Base-by-base conservation (phyloP, 2,888 invertebrate genomes). In the Cyaniris semiargus region DNA sequence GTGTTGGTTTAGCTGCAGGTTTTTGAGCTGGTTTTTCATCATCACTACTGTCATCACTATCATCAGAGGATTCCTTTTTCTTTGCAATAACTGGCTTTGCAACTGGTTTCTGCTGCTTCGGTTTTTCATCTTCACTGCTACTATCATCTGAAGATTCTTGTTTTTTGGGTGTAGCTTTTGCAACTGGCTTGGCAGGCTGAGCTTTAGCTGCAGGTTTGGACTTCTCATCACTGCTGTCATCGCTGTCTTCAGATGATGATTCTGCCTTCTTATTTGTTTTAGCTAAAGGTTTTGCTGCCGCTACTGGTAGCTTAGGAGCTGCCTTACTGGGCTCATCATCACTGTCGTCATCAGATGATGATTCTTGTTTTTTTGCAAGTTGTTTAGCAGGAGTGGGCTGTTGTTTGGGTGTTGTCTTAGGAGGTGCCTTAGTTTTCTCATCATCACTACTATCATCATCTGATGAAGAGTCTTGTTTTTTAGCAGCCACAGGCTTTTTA, bases 91-190 rank as follows among this genome's bases (percentile, higher is more conserved):
- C 78, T 75, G 77, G 56, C 77, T 82, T 81, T 60, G 53, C 53
- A 58, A 38, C 21, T 77, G 78, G 78, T 58, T 80, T 78, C 79
- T 81, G 82, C 71, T 80, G 81, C 80, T 84, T 85, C 76, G 85
- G 86, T 34, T 89, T 89, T 48, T 92, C 91, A 74, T 88, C 88
- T 34, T 89, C 88, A 80, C 90, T 89, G 34, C 86, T 86, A 77
- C 88, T 88, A 76, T 90, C 90, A 7, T 90, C 89, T 27, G 88
- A 87, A 21, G 88, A 88, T 76, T 87, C 85, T 81, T 89, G 88
- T 82, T 87, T 86, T 85, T 80, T 82, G 83, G 85, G 66, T 72
- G 81, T 80, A 38, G 80, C 77, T 75, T 86, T 85, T 4, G 83
- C 83, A 76, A 78, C 80, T 75, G 80, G 78, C 78, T 81, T 81